Conservation (phyloP, 2,888 invertebrate genomes). For the Adelognathus sp. region DNA sequence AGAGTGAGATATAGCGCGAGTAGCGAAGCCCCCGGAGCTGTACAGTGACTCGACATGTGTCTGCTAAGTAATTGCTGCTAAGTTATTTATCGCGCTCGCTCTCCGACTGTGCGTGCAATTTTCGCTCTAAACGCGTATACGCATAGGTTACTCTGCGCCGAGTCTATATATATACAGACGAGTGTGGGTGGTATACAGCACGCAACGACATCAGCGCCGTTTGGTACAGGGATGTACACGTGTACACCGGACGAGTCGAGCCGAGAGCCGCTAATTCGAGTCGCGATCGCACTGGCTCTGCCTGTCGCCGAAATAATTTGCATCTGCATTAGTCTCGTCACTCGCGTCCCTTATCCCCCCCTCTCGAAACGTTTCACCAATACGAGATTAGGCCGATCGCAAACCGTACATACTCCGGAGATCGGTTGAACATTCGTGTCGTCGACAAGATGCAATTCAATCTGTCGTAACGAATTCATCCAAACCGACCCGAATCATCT, state of each 20-base stretch:
- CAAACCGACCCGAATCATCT: slow-evolving; percentile 38
- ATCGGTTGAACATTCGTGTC: slow-evolving; percentile 47
- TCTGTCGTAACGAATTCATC: slow-evolving; percentile 34
- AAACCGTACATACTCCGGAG: slow-evolving; percentile 30
- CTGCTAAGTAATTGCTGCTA: slow-evolving; percentile 69
- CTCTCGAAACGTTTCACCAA: slow-evolving; percentile 2
- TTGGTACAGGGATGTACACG: slow-evolving; percentile 3
- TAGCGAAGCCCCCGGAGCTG: background rate
- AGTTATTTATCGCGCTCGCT: slow-evolving; percentile 66
- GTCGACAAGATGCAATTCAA: slow-evolving; percentile 41
- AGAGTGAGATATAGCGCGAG: no score
- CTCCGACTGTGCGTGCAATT: slow-evolving; percentile 41
- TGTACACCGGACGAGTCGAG: slow-evolving; percentile 25
- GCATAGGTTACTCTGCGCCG: background rate
- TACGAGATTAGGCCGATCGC: slow-evolving; percentile 13
- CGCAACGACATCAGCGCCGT: slow-evolving; percentile 5
- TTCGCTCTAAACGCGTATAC: slow-evolving; percentile 34
- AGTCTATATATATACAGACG: background rate
- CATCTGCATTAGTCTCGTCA: slow-evolving; percentile 52
- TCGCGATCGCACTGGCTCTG: slow-evolving; percentile 18
- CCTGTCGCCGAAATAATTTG: slow-evolving; percentile 50
- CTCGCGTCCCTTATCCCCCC: background rate
- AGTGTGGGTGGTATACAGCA: slow-evolving; percentile 10
- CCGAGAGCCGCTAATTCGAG: slow-evolving; percentile 45
- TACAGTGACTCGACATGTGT: slow-evolving; percentile 59